Evolutionary conservation across 1,140 invertebrate genomes (phyloP).

Genomic region (Drosophila bifasciata): DNA sequence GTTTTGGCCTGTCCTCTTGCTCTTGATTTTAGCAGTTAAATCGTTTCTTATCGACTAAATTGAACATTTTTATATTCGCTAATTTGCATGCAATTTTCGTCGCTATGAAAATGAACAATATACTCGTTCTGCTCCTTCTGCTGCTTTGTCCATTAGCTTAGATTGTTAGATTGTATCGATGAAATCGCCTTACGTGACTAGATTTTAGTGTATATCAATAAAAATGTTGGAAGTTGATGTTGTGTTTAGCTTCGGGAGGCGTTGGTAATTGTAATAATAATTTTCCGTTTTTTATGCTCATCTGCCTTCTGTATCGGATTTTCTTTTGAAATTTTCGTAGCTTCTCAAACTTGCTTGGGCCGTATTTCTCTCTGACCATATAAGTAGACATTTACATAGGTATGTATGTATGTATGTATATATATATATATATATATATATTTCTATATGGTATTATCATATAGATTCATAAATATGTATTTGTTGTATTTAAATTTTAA

Average conservation of each 20-base stretch:
- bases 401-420: slow-evolving; percentile 27
- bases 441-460: slow-evolving; percentile 15
- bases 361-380: slow-evolving; percentile 29
- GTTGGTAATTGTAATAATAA: slow-evolving; percentile 8
- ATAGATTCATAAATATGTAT: slow-evolving; percentile 36
- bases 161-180: slow-evolving; percentile 36
- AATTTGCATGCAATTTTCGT: slow-evolving; percentile 40
- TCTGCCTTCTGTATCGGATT: slow-evolving; percentile 3
- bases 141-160: slow-evolving; percentile 31
- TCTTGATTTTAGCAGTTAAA: slow-evolving; percentile 9
- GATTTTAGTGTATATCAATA: slow-evolving; percentile 54
- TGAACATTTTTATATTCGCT: slow-evolving; percentile 43
- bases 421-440: slow-evolving; percentile 21
- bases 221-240: slow-evolving; percentile 70
- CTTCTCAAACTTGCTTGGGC: slow-evolving; percentile 12
- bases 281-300: slow-evolving; percentile 10
- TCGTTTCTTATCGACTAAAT: slow-evolving; percentile 33
- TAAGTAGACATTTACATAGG: slow-evolving; percentile 24
- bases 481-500: slow-evolving; percentile 61
- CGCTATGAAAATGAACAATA: slow-evolving; percentile 6
- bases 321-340: slow-evolving; percentile 25
- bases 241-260: slow-evolving; percentile 21
- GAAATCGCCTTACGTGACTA: slow-evolving; percentile 48
- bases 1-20: slow-evolving; percentile 23
- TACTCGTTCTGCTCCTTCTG: too few relatives aligned